These are phyloP conservation scores for Stenurella melanura DNA, from an alignment of 2,888 invertebrate species.

Conservation along the genomic window DNA sequence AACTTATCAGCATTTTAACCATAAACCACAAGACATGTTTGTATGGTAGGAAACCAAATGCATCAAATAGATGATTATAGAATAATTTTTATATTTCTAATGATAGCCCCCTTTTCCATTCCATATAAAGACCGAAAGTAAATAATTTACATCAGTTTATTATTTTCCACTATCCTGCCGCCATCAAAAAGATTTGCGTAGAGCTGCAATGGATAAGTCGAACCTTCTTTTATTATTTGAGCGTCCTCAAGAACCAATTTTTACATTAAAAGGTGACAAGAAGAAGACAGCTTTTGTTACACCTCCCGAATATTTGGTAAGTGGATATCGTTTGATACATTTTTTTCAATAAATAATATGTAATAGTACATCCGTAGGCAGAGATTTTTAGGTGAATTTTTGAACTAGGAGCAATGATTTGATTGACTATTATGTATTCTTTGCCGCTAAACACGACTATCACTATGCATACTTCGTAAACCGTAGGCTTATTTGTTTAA, in stretches of 20 bases:
- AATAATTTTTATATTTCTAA: neutral
- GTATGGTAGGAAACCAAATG: neutral
- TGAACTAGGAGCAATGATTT: no score
- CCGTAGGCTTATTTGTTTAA: no score
- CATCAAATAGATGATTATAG: neutral
- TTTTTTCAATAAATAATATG: no score
- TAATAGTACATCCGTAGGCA: no score
- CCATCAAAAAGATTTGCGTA: neutral
- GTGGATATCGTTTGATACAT: slow-evolving; percentile 53
- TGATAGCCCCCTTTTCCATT: neutral
- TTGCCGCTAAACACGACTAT: no score
- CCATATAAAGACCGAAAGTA: slow-evolving; percentile 7
- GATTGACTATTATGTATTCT: no score
- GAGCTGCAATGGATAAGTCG: slow-evolving; percentile 29
- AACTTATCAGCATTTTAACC: neutral
- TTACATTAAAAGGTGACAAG: slow-evolving; percentile 81
- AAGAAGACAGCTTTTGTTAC: slow-evolving; percentile 76
- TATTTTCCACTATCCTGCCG: neutral
- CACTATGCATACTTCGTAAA: no score
- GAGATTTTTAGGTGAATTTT: no score
- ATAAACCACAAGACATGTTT: slow-evolving; percentile 15
- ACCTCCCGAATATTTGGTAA: slow-evolving; percentile 79
- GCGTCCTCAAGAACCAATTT: slow-evolving; percentile 84
- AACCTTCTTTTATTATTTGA: slow-evolving; percentile 79
- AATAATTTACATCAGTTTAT: neutral